Evolutionary conservation across 2,797 vertebrate species (phyloP).

Genomic region (Siniperca obscura): DNA sequence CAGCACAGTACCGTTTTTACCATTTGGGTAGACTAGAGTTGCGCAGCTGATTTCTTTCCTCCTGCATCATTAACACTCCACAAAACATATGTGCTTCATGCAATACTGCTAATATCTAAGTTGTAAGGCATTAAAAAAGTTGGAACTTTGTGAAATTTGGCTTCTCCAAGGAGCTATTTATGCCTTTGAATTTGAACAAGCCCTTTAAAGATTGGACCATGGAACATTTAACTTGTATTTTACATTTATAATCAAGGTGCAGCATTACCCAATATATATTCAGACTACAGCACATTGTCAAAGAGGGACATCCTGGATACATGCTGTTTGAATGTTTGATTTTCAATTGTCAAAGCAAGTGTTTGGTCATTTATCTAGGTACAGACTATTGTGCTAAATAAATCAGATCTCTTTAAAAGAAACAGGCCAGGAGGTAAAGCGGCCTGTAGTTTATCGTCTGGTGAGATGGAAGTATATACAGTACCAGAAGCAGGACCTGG

Average conservation of each 20-base stretch:
- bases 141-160: too few relatives aligned
- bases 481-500: too few relatives aligned
- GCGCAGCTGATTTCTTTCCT: neutral
- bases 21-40: rapidly evolving
- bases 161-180: neutral
- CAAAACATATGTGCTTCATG: neutral
- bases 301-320: neutral
- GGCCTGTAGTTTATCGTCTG: neutral
- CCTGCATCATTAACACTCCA: neutral
- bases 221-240: neutral
- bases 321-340: neutral
- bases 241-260: neutral
- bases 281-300: neutral
- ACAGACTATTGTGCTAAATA: neutral
- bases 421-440: neutral
- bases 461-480: neutral
- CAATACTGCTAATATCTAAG: neutral
- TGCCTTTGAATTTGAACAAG: neutral
- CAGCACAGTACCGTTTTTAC: conserved; percentile 34
- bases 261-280: neutral
- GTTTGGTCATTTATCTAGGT: neutral
- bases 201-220: neutral
- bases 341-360: neutral
- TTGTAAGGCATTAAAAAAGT: neutral
- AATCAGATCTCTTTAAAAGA: neutral